Conservation (phyloP, 2,113 vertebrate species). For the Macquaria australasica region DNA sequence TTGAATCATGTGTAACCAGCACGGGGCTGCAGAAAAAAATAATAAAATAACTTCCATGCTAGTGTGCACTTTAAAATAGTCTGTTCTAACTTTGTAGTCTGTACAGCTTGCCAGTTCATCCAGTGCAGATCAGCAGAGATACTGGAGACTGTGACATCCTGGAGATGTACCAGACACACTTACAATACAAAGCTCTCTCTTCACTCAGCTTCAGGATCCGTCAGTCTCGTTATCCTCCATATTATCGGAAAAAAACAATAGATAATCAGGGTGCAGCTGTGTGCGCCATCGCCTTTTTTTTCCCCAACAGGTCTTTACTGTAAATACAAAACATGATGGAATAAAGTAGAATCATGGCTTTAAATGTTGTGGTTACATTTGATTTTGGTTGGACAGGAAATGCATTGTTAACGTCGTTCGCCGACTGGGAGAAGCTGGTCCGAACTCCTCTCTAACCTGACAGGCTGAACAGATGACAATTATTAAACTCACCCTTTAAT, state of each 20-base stretch:
- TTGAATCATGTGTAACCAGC: conserved; percentile 18
- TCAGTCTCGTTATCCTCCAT: neutral
- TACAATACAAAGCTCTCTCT: neutral
- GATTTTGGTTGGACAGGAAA: neutral
- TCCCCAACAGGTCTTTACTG: neutral
- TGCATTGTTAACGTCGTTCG: neutral
- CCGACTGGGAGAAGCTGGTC: neutral
- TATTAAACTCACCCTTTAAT: neutral
- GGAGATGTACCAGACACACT: conserved; percentile 2
- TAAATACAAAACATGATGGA: neutral
- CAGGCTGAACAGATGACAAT: neutral
- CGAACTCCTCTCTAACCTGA: neutral
- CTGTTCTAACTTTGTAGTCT: neutral
- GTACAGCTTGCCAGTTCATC: neutral
- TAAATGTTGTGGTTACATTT: neutral
- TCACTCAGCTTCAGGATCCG: neutral
- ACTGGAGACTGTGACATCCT: neutral
- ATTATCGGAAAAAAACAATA: neutral
- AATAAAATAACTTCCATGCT: neutral
- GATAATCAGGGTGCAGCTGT: neutral
- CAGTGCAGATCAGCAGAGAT: neutral
- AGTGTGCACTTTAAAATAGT: neutral
- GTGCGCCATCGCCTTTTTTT: neutral
- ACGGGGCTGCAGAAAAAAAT: neutral
- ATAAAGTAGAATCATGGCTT: neutral